A percentile compares a stretch with the other conserved stretches of the same genome.
These are phyloP conservation scores for Linnaemya vulpina DNA, from an alignment of 2,888 invertebrate species.

Conservation along the genomic window DNA sequence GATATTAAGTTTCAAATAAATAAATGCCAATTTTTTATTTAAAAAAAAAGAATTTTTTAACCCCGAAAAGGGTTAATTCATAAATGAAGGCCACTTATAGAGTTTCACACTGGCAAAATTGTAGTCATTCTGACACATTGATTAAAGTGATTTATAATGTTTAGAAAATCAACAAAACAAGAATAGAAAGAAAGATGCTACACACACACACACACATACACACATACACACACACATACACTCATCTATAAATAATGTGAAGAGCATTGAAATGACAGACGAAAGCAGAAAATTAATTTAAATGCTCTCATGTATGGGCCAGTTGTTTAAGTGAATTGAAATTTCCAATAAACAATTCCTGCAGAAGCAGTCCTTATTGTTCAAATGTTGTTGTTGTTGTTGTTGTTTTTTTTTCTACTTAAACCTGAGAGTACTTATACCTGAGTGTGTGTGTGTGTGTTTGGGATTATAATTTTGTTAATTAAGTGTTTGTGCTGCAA, in stretches of 20 bases:
- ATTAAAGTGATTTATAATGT: constrained; percentile 55
- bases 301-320: constrained; percentile 11
- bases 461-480: constrained; percentile 48
- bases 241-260: neutral
- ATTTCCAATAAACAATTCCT: constrained; percentile 37
- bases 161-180: constrained; percentile 33
- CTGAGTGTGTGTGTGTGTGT: neutral
- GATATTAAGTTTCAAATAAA: too few relatives aligned
- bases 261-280: constrained; percentile 37
- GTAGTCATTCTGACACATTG: constrained; percentile 30
- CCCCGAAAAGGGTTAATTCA: constrained; percentile 28
- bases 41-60: neutral
- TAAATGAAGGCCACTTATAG: neutral
- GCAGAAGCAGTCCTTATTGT: neutral
- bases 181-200: neutral
- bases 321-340: constrained; percentile 14
- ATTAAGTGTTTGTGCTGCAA: constrained; percentile 51
- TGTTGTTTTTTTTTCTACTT: constrained; percentile 11
- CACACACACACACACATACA: neutral
- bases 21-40: too few relatives aligned
- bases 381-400: constrained; percentile 1
- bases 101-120: constrained; percentile 34
- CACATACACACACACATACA: neutral
- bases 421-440: too few relatives aligned
- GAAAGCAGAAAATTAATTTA: constrained; percentile 50